Conservation (phyloP, 2,888 invertebrate species). For the Ichneumon xanthorius region DNA sequence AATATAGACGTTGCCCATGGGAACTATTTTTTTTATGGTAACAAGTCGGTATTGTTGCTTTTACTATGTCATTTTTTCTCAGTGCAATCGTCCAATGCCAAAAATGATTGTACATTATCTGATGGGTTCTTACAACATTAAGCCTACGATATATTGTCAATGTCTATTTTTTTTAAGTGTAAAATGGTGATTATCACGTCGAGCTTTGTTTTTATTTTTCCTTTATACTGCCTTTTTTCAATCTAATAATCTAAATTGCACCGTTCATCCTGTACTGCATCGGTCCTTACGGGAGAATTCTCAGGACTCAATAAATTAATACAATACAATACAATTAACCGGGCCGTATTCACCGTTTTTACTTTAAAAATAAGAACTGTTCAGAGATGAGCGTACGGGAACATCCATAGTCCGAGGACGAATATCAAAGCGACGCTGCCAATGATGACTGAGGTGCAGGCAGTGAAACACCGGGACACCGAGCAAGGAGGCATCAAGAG, state of each 20-base stretch:
- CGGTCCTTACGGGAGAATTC: too few relatives aligned
- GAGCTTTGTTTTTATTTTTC: too few relatives aligned
- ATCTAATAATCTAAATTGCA: too few relatives aligned
- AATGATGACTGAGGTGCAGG: background rate
- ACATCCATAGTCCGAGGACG: background rate
- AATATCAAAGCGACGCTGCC: background rate
- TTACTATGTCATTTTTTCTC: too few relatives aligned
- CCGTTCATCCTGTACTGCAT: too few relatives aligned
- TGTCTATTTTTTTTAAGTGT: background rate
- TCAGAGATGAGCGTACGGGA: background rate
- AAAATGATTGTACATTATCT: background rate
- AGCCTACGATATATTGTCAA: background rate
- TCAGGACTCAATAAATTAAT: too few relatives aligned
- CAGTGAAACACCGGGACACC: background rate
- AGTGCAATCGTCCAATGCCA: background rate
- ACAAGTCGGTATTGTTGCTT: too few relatives aligned
- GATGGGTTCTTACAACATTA: background rate
- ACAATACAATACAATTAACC: background rate
- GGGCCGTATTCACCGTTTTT: background rate
- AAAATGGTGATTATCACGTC: background rate
- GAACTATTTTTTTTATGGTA: too few relatives aligned
- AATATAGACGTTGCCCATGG: too few relatives aligned
- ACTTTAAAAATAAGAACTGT: background rate
- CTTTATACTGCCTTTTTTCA: too few relatives aligned
- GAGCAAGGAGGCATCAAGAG: constrained; percentile 20